Evolutionary conservation across 2,113 vertebrate species (phyloP), one percentile per base, ranked within the genome.

Genomic region (Malurus elegans): DNA sequence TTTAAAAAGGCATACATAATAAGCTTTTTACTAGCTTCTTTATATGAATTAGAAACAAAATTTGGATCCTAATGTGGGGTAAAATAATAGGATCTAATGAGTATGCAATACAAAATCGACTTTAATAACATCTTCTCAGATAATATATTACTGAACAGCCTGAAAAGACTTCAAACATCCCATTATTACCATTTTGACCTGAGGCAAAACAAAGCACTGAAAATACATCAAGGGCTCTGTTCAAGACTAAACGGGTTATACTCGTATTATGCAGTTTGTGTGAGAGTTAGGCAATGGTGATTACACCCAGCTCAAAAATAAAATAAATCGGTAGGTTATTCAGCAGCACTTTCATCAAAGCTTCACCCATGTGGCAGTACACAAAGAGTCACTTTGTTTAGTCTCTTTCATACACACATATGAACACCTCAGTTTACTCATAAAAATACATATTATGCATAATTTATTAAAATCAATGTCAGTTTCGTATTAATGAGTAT

Each of bases 161-260:
- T 95, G 60, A 95, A 87, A 94, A 92, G 82, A 86, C 95, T 96
- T 93, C 94, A 97, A 95, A 96, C 91, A 92, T 92, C 73, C 61
- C 71, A 82, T 93, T 92, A 96, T 95, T 95, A 93, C 76, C 12
- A 7, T 94, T 97, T 58, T 95, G 93, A 95, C 97, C 94, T 15
- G 90, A 94, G 95, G 95, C 94, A 96, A 95, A 95, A 62, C 82
- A 79, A 88, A 95, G 81, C 65, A 66, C 73, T 90, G 91, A 96
- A 94, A 93, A 94, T 65, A 96, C 79, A 92, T 85, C 93, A 97
- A 95, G 90, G 82, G 50, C 69, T 93, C 91, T 94, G 72, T 45
- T 95, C 89, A 96, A 94, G 88, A 96, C 79, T 95, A 92, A 96
- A 96, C 75, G 54, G 58, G 91, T 95, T 95, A 93, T 69, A 78